A percentile compares a stretch with the other conserved stretches of the same genome.
Evolutionary conservation across 2,113 vertebrate genomes (phyloP).

Genomic region (Vicugna pacos): DNA sequence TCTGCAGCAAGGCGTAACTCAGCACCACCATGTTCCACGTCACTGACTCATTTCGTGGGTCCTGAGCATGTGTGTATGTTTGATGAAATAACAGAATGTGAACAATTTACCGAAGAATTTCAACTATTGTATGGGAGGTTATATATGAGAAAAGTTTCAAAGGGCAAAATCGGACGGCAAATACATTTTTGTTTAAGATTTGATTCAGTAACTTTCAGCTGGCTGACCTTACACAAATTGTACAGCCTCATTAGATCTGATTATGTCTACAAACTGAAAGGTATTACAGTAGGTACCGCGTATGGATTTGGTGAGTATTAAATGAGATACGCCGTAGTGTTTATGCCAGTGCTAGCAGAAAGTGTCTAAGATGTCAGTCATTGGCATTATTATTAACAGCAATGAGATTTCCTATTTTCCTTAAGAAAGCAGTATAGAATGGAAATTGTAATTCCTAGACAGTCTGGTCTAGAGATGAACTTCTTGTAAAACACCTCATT

Average conservation of each 20-base stretch:
- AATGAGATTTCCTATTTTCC: neutral
- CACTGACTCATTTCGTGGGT: too few species aligned
- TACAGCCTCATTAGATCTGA: neutral
- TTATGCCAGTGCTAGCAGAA: neutral
- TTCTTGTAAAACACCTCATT: neutral
- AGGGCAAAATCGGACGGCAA: neutral
- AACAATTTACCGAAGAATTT: neutral
- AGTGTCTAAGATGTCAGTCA: neutral
- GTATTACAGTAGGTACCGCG: neutral
- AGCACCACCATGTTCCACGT: too few species aligned
- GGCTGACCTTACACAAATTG: neutral
- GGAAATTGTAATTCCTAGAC: neutral
- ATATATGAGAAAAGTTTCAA: neutral
- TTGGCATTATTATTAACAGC: neutral
- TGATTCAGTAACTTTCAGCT: constrained; percentile 21
- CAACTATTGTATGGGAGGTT: neutral
- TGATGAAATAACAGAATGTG: neutral
- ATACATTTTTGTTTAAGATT: neutral
- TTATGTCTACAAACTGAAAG: neutral
- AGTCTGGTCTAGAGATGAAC: neutral
- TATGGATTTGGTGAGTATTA: neutral
- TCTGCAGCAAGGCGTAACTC: too few species aligned
- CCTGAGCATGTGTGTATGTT: neutral
- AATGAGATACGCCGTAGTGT: neutral
- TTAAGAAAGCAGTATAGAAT: neutral